Percentiles rank a stretch among this genome's conserved stretches.
Conservation (phyloP, 2,797 vertebrate species). For the Urophycis tenuis region DNA sequence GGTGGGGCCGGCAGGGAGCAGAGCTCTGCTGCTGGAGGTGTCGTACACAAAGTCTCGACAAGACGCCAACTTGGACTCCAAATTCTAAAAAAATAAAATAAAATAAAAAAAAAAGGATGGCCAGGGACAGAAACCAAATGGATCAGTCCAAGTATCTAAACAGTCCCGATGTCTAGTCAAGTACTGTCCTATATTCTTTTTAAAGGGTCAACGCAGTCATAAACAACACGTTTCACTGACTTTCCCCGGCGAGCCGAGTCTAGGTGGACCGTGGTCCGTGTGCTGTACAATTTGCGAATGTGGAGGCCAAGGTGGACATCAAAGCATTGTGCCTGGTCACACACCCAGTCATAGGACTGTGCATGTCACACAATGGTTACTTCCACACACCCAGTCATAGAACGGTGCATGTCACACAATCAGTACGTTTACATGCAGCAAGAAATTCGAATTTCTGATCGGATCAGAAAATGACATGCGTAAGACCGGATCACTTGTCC, state of each 20-base stretch:
- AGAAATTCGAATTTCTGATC: no score
- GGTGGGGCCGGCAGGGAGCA: constrained; percentile 52
- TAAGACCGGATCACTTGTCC: no score
- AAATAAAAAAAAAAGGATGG: neutral
- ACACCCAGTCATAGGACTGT: neutral
- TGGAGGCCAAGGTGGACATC: neutral
- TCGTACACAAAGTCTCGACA: constrained; percentile 91
- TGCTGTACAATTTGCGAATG: neutral
- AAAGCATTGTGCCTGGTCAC: no score
- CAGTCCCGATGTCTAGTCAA: neutral
- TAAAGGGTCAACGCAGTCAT: neutral
- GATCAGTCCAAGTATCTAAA: neutral
- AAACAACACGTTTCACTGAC: neutral
- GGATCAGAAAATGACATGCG: no score
- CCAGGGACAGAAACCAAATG: neutral
- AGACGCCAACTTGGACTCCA: constrained; percentile 94
- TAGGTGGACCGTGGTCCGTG: neutral
- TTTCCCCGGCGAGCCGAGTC: neutral
- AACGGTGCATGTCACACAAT: no score
- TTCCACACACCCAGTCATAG: no score
- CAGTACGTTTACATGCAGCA: no score
- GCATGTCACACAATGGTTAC: neutral
- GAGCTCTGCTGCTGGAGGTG: constrained; percentile 70
- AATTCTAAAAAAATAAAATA: constrained; percentile 69
- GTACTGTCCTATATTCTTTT: neutral